phyloP scores from a whole-genome alignment of 2,888 invertebrate species.

The Anorthoa munda region DNA sequence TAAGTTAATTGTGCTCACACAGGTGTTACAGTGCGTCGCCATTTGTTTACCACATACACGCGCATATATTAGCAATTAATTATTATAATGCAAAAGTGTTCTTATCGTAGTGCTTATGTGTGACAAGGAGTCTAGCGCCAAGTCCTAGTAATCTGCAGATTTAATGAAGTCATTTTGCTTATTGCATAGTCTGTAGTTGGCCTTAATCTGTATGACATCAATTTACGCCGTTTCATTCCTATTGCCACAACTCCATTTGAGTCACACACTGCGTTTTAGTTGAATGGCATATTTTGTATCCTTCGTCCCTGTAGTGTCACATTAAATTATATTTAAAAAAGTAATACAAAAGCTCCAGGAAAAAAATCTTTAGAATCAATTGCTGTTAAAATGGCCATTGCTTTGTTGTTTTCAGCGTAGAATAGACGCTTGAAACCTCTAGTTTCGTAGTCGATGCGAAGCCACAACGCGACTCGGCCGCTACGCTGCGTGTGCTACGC shows the following conservation, averaged over 20 bases:
- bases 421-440: neutral
- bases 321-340: neutral
- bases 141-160: slow-evolving; percentile 4
- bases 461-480: slow-evolving; percentile 6
- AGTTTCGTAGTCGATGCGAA: slow-evolving; percentile 8
- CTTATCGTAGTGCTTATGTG: slow-evolving; percentile 6
- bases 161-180: slow-evolving; percentile 4
- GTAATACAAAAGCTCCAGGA: neutral
- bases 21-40: slow-evolving; percentile 69
- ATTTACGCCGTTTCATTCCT: neutral
- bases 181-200: neutral
- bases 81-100: slow-evolving; percentile 73
- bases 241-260: neutral
- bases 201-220: neutral
- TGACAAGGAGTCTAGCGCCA: slow-evolving; percentile 1
- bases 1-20: slow-evolving; percentile 54
- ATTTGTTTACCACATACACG: slow-evolving; percentile 73
- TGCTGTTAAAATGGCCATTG: neutral
- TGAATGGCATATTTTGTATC: neutral
- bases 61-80: slow-evolving; percentile 80
- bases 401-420: neutral
- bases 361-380: neutral
- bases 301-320: neutral
- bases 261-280: neutral
- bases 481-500: slow-evolving; percentile 25